These are phyloP conservation scores for Macroramphosus scolopax DNA, from an alignment of 2,797 vertebrate genomes.

Conservation along the genomic window DNA sequence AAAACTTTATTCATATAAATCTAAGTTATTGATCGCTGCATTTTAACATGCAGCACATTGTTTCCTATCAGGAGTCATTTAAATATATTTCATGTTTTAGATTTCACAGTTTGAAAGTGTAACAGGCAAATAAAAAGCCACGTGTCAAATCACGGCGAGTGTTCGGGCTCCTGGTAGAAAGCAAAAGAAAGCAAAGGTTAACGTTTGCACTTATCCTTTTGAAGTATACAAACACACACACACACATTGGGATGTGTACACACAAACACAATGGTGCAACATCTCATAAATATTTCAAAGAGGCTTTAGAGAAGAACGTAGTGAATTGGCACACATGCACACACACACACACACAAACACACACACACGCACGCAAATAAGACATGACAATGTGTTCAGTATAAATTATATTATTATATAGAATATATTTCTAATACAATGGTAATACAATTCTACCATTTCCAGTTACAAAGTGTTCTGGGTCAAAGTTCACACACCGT, in stretches of 20 bases:
- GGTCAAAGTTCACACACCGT: slow-evolving; percentile 87
- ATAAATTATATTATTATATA: slow-evolving; percentile 12
- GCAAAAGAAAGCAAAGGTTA: slow-evolving; percentile 53
- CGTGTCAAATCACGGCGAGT: slow-evolving; percentile 33
- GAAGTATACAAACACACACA: slow-evolving; percentile 50
- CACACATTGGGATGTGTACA: slow-evolving; percentile 40
- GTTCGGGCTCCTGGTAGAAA: slow-evolving; percentile 29
- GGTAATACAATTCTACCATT: slow-evolving; percentile 83
- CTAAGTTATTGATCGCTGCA: too few species aligned
- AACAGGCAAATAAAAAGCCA: slow-evolving; percentile 31
- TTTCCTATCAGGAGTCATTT: too few species aligned
- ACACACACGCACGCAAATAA: slow-evolving; percentile 8
- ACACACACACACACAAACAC: slow-evolving; percentile 66
- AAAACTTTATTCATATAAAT: too few species aligned
- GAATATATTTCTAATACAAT: slow-evolving; percentile 66
- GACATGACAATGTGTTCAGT: slow-evolving; percentile 13
- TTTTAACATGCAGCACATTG: too few species aligned
- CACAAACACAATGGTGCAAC: slow-evolving; percentile 80
- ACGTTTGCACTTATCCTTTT: slow-evolving; percentile 60
- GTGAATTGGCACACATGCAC: slow-evolving; percentile 78
- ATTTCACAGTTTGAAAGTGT: slow-evolving; percentile 13
- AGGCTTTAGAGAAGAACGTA: slow-evolving; percentile 88
- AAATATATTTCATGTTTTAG: background rate
- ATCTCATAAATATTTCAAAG: slow-evolving; percentile 93
- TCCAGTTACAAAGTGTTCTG: slow-evolving; percentile 82